phyloP scores from a whole-genome alignment of 1,140 invertebrate species.

The Aphaenogaster ashmeadi region DNA sequence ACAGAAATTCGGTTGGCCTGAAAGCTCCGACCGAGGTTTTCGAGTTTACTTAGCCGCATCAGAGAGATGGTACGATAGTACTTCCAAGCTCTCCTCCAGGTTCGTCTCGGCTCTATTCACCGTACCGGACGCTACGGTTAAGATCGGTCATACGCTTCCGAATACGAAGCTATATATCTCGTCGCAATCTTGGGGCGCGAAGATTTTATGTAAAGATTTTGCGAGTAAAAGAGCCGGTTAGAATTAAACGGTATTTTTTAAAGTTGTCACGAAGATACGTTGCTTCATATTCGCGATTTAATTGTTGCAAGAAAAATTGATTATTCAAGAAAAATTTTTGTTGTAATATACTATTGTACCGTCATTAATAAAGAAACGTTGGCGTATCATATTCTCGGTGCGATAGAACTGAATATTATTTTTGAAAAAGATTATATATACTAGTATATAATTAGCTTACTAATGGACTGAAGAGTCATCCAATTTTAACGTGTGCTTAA shows the following conservation, averaged over 20 bases:
- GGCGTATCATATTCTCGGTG: not conserved
- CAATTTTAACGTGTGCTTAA: not conserved
- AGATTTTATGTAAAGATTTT: slow-evolving; percentile 52
- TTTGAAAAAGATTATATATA: not conserved
- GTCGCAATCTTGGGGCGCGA: slow-evolving; percentile 42
- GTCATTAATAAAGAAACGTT: not conserved
- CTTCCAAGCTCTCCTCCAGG: slow-evolving; percentile 38
- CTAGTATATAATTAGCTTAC: not conserved
- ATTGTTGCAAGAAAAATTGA: not conserved
- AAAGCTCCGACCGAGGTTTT: slow-evolving; percentile 50
- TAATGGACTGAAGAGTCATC: not conserved
- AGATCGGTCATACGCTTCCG: slow-evolving; percentile 54
- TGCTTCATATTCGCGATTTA: not conserved
- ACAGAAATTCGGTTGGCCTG: slow-evolving; percentile 55
- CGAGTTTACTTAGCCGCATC: slow-evolving; percentile 52
- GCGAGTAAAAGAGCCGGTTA: slow-evolving; percentile 29
- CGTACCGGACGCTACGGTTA: slow-evolving; percentile 38
- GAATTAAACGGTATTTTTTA: slow-evolving; percentile 30
- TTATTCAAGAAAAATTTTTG: not conserved
- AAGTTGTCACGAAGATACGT: not conserved
- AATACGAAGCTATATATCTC: slow-evolving; percentile 42
- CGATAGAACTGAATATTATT: not conserved
- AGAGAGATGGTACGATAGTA: slow-evolving; percentile 59
- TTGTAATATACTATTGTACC: not conserved
- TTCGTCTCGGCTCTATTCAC: slow-evolving; percentile 48